Base-by-base conservation (phyloP, 1,140 invertebrate genomes). In the Atopsyche davidsoni region DNA sequence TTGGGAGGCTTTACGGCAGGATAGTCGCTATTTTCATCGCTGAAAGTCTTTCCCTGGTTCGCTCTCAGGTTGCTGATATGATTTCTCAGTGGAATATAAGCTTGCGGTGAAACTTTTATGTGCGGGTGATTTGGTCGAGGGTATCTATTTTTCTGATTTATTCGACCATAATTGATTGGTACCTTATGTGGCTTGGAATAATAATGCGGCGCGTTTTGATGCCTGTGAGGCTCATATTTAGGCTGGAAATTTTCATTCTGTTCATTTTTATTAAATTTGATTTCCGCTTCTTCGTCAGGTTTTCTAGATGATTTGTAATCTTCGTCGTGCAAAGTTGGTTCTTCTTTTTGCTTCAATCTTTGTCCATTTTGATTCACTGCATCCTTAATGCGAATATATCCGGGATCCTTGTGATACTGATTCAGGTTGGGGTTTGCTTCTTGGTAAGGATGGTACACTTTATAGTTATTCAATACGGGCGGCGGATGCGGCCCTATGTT, bases 21-120 rank as follows among this genome's bases (percentile, higher is more conserved):
- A 60, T 74, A 74, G 58, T 73, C 68, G 52, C 69, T 71, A 10
- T 48, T 60, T 50, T 68, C 69, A 42, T 69, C 68, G 32, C 65
- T 62, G 59, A 66, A 74, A 53, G 65, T 72, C 11, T 70, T 40
- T 34, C 65, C 64, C 56, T 74, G 72, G 43, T 70, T 59, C 53
- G 66, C 61, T 51, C 65, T 65, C 43, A 74, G 55, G 2, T 60
- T 53, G 13, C 64, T 60, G 22, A 74, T 60, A 43, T 72, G 63
- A 41, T 66, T 60, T 58, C 70, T 64, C 18, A 74, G 51, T 3
- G 72, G 72, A 14, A 47, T 53, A 48, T 73, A 74, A 21, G 70
- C 65, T 4, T 59, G 24, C 6, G 70, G 72, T 53, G 64, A 64
- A 34, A 73, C 62, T 67, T 73, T 73, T 1, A 64, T 61, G 56